These are phyloP conservation scores for Apamea sordens DNA, from an alignment of 2,888 invertebrate genomes.

Conservation along the genomic window DNA sequence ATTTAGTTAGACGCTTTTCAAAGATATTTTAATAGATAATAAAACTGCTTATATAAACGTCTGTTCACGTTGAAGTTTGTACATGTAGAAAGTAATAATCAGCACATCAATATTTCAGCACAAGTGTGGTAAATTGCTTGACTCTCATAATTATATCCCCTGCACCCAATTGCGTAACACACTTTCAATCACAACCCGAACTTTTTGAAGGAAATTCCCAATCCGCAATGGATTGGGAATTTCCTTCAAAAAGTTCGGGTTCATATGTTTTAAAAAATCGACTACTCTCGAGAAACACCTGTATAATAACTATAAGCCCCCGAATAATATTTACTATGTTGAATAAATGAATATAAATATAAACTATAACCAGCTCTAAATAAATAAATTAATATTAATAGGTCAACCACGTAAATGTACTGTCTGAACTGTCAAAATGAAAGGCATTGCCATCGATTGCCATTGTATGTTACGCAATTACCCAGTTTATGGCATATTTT, in stretches of 20 bases:
- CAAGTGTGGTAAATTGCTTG: constrained; percentile 23
- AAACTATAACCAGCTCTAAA: too few species aligned
- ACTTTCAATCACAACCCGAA: neutral
- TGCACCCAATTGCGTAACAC: neutral
- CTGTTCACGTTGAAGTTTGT: constrained; percentile 35
- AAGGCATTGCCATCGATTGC: neutral
- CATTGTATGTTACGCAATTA: neutral
- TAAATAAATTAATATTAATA: too few species aligned
- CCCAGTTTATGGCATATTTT: neutral
- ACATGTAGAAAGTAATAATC: constrained; percentile 27
- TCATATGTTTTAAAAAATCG: neutral
- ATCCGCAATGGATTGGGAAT: too few species aligned
- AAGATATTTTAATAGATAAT: constrained; percentile 22
- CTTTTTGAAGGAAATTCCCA: too few species aligned
- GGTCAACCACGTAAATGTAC: neutral
- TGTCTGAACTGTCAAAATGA: neutral
- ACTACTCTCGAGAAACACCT: too few species aligned
- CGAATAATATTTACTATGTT: too few species aligned
- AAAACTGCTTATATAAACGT: constrained; percentile 15
- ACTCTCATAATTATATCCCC: neutral
- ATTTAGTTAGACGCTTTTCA: constrained; percentile 11
- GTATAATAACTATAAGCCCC: too few species aligned
- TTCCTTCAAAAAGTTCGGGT: too few species aligned
- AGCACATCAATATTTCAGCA: constrained; percentile 42
- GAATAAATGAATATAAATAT: too few species aligned